Evolutionary conservation across 2,888 invertebrate genomes (phyloP).

Genomic region (Bunonema sp.): DNA sequence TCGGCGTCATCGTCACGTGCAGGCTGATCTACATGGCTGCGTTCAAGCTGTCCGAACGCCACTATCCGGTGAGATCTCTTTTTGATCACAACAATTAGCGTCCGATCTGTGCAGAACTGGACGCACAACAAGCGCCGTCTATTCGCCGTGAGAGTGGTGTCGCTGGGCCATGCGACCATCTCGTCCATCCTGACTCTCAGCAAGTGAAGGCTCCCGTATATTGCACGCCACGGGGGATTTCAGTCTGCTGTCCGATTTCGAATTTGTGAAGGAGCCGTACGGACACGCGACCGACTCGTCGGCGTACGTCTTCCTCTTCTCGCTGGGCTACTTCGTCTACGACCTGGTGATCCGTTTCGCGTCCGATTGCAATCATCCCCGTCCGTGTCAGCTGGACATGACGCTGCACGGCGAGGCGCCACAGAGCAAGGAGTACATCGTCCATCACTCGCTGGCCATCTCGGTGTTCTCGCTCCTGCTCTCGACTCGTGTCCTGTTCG

Average conservation of each 20-base stretch:
- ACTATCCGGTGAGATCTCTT: too few relatives aligned
- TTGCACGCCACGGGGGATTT: constrained; percentile 2
- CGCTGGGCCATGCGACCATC: constrained; percentile 20
- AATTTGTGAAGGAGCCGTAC: constrained; percentile 20
- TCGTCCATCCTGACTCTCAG: constrained; percentile 12
- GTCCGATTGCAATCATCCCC: too few relatives aligned
- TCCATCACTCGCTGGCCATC: constrained; percentile 24
- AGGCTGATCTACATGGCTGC: too few relatives aligned
- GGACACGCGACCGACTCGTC: constrained; percentile 16
- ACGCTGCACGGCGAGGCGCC: constrained; percentile 18
- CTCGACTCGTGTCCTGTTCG: constrained; percentile 14
- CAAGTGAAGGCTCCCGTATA: background rate
- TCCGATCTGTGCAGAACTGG: background rate
- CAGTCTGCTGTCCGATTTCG: constrained; percentile 17
- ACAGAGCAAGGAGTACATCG: constrained; percentile 20
- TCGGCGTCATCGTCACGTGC: too few relatives aligned
- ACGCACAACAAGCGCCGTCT: constrained; percentile 7
- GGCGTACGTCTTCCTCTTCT: constrained; percentile 22
- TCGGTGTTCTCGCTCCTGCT: constrained; percentile 19
- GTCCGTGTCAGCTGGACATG: too few relatives aligned
- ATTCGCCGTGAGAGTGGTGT: constrained; percentile 20
- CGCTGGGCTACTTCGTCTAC: constrained; percentile 24
- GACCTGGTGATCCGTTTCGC: too few relatives aligned
- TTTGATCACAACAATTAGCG: background rate
- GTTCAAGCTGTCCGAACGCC: too few relatives aligned